These are phyloP conservation scores for Catharus fuscescens DNA, from an alignment of 2,113 vertebrate genomes.

Conservation along the genomic window DNA sequence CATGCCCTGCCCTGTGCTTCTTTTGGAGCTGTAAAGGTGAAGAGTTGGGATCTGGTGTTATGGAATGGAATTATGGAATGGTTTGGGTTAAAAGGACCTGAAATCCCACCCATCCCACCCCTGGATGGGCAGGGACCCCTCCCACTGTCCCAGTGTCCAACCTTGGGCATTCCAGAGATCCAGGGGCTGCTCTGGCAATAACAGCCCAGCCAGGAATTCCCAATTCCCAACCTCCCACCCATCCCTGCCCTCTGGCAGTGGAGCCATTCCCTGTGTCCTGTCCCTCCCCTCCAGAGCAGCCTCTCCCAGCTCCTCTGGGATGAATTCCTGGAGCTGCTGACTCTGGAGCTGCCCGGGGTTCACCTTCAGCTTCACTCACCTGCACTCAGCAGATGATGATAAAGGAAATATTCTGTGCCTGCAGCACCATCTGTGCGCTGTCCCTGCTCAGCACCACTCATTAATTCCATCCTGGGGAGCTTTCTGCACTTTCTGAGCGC, in stretches of 20 bases:
- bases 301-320: not conserved
- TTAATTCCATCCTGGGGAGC: not conserved
- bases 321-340: too few relatives aligned
- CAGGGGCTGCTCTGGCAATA: not conserved
- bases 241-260: not conserved
- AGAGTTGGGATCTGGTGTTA: too few relatives aligned
- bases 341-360: not conserved
- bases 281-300: accelerated
- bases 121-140: not conserved
- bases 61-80: not conserved
- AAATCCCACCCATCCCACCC: accelerated
- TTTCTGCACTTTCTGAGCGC: not conserved
- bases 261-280: not conserved
- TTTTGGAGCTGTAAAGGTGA: too few relatives aligned
- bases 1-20: not conserved
- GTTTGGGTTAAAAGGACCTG: accelerated
- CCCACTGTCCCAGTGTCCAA: not conserved
- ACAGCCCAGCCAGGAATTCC: not conserved
- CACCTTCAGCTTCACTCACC: not conserved
- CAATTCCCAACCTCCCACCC: not conserved
- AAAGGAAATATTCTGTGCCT: not conserved
- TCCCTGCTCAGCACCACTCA: not conserved
- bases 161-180: not conserved
- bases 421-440: not conserved
- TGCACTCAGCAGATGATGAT: not conserved